A percentile compares a stretch with the other conserved stretches of the same genome.
phyloP scores from a whole-genome alignment of 2,888 invertebrate genomes.

The Cyclophora punctaria region DNA sequence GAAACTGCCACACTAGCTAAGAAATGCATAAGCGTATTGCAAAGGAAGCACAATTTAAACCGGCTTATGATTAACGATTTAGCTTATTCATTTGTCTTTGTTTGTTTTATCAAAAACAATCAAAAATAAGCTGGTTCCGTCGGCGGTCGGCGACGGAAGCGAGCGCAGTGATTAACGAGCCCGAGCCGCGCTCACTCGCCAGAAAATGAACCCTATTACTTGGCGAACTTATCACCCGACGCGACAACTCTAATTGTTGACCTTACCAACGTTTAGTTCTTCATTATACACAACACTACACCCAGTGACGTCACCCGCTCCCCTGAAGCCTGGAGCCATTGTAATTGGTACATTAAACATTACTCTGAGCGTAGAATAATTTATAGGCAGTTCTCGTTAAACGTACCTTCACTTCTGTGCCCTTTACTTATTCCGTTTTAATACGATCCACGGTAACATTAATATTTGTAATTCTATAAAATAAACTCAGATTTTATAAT shows the following conservation, averaged over 20 bases:
- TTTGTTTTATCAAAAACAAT: constrained; percentile 72
- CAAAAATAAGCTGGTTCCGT: constrained; percentile 65
- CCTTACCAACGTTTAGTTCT: constrained; percentile 24
- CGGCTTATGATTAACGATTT: constrained; percentile 55
- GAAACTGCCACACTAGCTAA: constrained; percentile 25
- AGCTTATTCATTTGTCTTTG: constrained; percentile 59
- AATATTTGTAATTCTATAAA: background rate
- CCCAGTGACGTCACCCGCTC: background rate
- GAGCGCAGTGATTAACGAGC: constrained; percentile 62
- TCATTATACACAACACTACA: constrained; percentile 1
- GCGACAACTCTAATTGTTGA: constrained; percentile 51
- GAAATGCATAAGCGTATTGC: constrained; percentile 28
- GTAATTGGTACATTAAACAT: constrained; percentile 22
- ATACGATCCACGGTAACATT: background rate
- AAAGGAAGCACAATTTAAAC: constrained; percentile 45
- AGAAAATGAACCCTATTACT: constrained; percentile 65
- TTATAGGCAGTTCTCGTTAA: constrained; percentile 9
- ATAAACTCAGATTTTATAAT: background rate
- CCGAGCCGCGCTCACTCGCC: constrained; percentile 36
- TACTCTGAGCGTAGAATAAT: constrained; percentile 18
- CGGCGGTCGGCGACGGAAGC: constrained; percentile 51
- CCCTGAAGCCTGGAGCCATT: constrained; percentile 6
- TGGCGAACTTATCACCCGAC: constrained; percentile 50
- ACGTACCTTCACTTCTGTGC: constrained; percentile 10
- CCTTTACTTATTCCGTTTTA: constrained; percentile 4